These are phyloP conservation scores for Antidorcas marsupialis DNA, from an alignment of 2,113 vertebrate species.

Conservation along the genomic window DNA sequence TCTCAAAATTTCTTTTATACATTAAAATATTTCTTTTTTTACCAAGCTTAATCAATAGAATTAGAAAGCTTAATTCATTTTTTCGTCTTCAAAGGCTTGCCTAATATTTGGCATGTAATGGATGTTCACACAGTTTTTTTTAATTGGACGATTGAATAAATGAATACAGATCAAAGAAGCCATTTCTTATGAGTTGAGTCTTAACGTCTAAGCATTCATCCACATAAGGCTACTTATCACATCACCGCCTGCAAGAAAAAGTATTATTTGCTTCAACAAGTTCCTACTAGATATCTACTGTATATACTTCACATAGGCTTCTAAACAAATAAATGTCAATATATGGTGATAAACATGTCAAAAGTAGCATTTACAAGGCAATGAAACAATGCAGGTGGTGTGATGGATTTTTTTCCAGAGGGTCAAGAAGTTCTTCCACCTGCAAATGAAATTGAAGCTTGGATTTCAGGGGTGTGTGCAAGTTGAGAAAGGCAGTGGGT, in stretches of 20 bases:
- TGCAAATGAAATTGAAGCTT: neutral
- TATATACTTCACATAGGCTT: neutral
- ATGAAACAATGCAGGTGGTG: neutral
- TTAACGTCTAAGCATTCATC: neutral
- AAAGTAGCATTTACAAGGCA: neutral
- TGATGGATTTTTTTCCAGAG: neutral
- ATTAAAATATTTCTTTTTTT: neutral
- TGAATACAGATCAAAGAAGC: neutral
- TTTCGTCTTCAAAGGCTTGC: neutral
- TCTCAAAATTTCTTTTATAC: neutral
- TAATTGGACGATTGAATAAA: neutral
- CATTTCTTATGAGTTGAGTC: neutral
- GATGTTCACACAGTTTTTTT: neutral
- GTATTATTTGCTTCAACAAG: neutral
- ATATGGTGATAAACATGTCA: neutral
- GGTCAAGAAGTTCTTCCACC: neutral
- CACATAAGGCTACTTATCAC: neutral
- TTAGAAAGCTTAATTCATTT: neutral
- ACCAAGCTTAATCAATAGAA: neutral
- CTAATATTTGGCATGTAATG: neutral
- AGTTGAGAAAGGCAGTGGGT: accelerated
- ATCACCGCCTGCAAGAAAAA: neutral
- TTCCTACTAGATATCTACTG: neutral
- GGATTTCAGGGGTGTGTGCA: too few relatives aligned
- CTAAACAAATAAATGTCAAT: neutral